phyloP scores from a whole-genome alignment of 2,888 invertebrate genomes.

The Epinotia ramella region DNA sequence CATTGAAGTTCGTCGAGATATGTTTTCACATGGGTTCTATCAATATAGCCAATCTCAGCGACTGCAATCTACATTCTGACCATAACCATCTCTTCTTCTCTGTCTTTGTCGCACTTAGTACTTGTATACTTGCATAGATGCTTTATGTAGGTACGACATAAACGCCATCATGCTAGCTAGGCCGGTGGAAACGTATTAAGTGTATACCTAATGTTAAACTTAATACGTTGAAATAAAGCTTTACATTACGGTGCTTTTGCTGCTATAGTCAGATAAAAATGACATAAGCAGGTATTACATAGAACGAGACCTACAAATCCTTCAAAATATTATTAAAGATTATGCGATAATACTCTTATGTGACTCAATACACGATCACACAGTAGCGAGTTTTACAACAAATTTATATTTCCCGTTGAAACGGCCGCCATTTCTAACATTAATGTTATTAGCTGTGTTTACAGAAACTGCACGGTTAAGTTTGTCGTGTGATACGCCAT shows the following conservation, averaged over 20 bases:
- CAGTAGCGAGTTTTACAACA: conserved; percentile 25
- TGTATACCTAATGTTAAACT: no score
- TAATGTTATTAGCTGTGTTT: background rate
- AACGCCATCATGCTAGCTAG: no score
- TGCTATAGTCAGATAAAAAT: conserved; percentile 18
- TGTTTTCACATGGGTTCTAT: background rate
- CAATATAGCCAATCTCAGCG: no score
- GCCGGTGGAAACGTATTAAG: no score
- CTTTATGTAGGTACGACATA: no score
- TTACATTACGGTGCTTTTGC: conserved; percentile 6
- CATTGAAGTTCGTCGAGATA: background rate
- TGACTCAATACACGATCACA: conserved; percentile 39
- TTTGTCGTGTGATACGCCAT: conserved; percentile 23
- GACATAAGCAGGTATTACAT: conserved; percentile 14
- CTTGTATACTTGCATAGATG: no score
- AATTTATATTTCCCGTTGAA: conserved; percentile 1
- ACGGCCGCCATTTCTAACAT: background rate
- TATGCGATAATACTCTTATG: conserved; percentile 31
- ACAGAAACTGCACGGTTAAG: background rate
- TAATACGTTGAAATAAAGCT: background rate
- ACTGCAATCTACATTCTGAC: no score
- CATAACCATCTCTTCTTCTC: no score
- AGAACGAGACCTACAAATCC: conserved; percentile 34
- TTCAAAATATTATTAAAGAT: conserved; percentile 42
- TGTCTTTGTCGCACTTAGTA: no score